Evolutionary conservation across 2,888 invertebrate species (phyloP), one percentile per base, ranked within the genome.

Genomic region (Machimus rusticus): DNA sequence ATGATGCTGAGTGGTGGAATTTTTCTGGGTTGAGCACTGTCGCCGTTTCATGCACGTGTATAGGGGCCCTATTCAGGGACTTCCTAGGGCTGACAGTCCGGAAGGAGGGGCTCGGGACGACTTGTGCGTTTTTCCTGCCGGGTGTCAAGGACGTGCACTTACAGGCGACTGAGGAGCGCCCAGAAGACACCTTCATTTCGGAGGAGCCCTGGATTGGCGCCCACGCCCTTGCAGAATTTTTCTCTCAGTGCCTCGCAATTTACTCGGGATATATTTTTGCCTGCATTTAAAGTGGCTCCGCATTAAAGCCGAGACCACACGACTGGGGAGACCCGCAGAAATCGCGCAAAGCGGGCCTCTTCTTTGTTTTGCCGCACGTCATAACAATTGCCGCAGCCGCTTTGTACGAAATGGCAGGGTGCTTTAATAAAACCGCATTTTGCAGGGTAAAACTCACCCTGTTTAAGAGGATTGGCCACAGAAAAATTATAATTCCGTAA

Each of bases 131-230:
- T 43, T 78, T 23, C 23, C 46, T 43, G 43, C 43, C 78, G 43
- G 46, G 19, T 78, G 78, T 78, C 78, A 78, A 78, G 78, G 78
- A 78, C 78, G 78, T 78, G 78, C 46, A 43, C 78, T 19, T 14
- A 43, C n/a, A 39, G 37, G 78, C 19, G 28, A 19, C 16, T 34
- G 12, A 78, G 78, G 39, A 78, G 43, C 39, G 19, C 39, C 39
- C 46, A 43, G 43, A 78, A 78, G 46, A 78, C 46, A 78, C 78
- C 37, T 19, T 43, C 78, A 23, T 43, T 39, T 78, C 43, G 43
- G 78, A 23, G 28, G 66, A 28, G 66, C 9, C 66, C 12, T 19
- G 55, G 55, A n/a, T 5, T 4, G 23, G 66, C 28, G 5, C 28
- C 66, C 66, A 66, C 66, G 28, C 51, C 51, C 19, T 23, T 66